Conservation (phyloP, 64 coral and sea anemone genomes). For the Cladopsammia gracilis region DNA sequence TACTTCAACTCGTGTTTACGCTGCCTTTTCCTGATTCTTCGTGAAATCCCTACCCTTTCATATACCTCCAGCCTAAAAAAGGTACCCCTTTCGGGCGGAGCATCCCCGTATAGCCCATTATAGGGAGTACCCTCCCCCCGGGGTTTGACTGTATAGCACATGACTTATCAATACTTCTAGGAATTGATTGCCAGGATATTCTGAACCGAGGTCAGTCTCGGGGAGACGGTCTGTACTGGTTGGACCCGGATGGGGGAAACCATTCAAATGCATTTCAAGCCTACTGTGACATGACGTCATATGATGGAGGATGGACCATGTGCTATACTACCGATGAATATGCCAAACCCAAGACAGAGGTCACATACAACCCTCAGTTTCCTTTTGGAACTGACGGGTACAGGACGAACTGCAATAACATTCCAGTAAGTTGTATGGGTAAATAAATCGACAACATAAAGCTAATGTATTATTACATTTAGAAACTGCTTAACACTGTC, state of each 20-base stretch:
- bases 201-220: background rate
- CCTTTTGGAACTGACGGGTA: conserved; percentile 27
- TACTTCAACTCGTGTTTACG: no score
- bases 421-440: background rate
- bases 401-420: conserved; percentile 27
- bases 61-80: no score
- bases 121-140: no score
- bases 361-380: background rate
- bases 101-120: no score
- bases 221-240: background rate
- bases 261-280: conserved; percentile 32
- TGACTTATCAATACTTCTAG: no score
- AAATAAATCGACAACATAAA: background rate
- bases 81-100: no score
- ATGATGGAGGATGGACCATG: conserved; percentile 54
- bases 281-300: conserved; percentile 55
- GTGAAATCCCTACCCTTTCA: no score
- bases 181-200: conserved; percentile 13
- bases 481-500: background rate
- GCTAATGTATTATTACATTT: background rate
- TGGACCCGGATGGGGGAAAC: conserved; percentile 23
- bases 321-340: conserved; percentile 44
- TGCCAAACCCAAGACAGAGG: background rate
- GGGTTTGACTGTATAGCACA: no score
- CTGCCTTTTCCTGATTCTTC: no score